Base-by-base conservation (phyloP, 2,113 vertebrate species). In the Perca schrenkii region DNA sequence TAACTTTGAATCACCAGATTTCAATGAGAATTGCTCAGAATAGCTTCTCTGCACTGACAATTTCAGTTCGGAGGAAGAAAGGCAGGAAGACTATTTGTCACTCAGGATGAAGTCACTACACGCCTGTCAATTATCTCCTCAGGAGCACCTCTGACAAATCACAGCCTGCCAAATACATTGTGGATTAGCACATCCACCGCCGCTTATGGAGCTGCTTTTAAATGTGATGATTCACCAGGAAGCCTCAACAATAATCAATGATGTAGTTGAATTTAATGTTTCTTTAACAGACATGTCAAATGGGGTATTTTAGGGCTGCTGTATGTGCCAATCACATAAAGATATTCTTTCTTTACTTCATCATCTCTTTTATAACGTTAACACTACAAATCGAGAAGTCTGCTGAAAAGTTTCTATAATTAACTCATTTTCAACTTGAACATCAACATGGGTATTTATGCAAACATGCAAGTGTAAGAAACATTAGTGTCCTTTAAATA, bases 141-240 rank as follows among this genome's bases (percentile, higher is more conserved):
- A 62, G 67, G 81, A 89, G 52, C 71, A 91, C 47, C 49, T 88
- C 76, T 88, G 78, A 89, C 85, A 85, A 89, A 87, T 83, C 76
- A 61, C 61, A 83, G 82, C 66, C 85, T 87, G 85, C 53, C 75
- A 80, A 84, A 71, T 70, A 31, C 64, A 76, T 56, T 43, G 72
- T 31, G 56, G 70, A 84, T 82, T 31, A 80, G 83, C 74, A 79
- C 77, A 75, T 82, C 76, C 49, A 47, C 62, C 46, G 68, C 69
- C 69, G 61, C 50, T 75, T 66, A 72, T 54, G 28, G 63, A 74
- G 57, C 53, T 58, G 53, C 40, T 50, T 74, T 81, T 57, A 52
- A 43, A 78, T 83, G 60, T 8, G 28, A 72, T 70, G 69, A 79
- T 68, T 84, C 75, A 85, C 46, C 71, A 77, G 60, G 79, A 86